Percentiles rank a stretch among this genome's conserved stretches.
phyloP scores from a whole-genome alignment of 2,888 invertebrate genomes.

The Gerris lacustris region DNA sequence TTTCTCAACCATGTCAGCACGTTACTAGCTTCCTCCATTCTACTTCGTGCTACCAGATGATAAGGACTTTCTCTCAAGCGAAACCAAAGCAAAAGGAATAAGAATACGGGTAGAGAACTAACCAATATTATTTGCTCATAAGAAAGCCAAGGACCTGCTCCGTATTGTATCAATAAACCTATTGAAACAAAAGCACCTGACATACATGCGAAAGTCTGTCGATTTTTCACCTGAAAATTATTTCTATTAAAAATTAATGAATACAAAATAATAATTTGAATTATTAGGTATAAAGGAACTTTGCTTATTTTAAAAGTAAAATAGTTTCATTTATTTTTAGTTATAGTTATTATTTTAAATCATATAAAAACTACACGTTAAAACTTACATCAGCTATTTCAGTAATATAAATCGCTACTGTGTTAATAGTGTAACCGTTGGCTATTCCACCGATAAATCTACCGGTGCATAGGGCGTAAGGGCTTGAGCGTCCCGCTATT shows the following conservation, averaged over 20 bases:
- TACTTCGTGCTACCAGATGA: not conserved
- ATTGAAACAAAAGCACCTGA: not conserved
- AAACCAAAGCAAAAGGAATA: not conserved
- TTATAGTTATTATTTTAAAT: no score
- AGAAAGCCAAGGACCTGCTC: not conserved
- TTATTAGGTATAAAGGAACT: no score
- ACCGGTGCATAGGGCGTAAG: not conserved
- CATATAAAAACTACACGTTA: not conserved
- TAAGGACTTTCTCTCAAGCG: not conserved
- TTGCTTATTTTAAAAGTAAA: no score
- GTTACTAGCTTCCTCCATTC: not conserved
- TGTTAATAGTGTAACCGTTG: not conserved
- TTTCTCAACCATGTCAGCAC: not conserved
- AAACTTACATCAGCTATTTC: slow-evolving; percentile 5
- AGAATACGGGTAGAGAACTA: not conserved
- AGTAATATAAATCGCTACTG: not conserved
- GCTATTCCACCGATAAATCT: not conserved
- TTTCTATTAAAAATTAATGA: no score
- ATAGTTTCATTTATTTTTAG: no score
- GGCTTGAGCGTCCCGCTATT: not conserved
- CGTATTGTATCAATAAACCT: not conserved
- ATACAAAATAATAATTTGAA: no score
- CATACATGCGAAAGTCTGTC: not conserved
- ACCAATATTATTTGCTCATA: not conserved
- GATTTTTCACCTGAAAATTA: not conserved